Base-by-base conservation (phyloP, 2,888 invertebrate genomes). In the Lepidochrysops patricia region DNA sequence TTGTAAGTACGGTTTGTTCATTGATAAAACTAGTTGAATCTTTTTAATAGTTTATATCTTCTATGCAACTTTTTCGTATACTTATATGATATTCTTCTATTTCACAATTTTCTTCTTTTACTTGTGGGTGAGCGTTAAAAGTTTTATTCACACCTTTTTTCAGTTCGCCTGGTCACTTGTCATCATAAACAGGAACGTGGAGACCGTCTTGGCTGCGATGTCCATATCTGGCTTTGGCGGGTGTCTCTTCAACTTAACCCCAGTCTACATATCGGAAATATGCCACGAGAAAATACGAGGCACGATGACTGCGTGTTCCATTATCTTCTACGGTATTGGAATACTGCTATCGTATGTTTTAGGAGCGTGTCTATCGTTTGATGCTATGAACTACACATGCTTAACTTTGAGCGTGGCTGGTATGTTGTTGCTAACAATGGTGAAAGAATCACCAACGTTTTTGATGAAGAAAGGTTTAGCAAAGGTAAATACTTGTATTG, bases 121-220 rank as follows among this genome's bases (percentile, higher is more conserved):
- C n/a, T n/a, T n/a, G n/a, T n/a, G n/a, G n/a, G n/a, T n/a, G n/a
- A n/a, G n/a, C n/a, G n/a, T n/a, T n/a, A n/a, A n/a, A n/a, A n/a
- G n/a, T n/a, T n/a, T n/a, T n/a, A n/a, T n/a, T n/a, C n/a, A n/a
- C n/a, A n/a, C n/a, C n/a, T n/a, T n/a, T n/a, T 61, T 68, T 1
- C 73, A 84, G 84, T 26, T 81, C 0, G 64, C 75, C n/a, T 84
- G 83, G 84, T 34, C 70, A 0, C 61, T 83, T 57, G 65, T 84
- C 57, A 66, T 71, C 0, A 32, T 65, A 0, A 70, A 68, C 29
- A 71, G 63, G 4, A 66, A 67, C n/a, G 80, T 82, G 0, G 82
- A 80, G 61, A 68, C 76, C 0, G 61, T 80, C 0, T 66, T 83
- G 0, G 27, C 67, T 0, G 72, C 83, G 0, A 63, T 79, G n/a